phyloP scores from a whole-genome alignment of 2,113 vertebrate species.

The Psittacula cyanocephala region DNA sequence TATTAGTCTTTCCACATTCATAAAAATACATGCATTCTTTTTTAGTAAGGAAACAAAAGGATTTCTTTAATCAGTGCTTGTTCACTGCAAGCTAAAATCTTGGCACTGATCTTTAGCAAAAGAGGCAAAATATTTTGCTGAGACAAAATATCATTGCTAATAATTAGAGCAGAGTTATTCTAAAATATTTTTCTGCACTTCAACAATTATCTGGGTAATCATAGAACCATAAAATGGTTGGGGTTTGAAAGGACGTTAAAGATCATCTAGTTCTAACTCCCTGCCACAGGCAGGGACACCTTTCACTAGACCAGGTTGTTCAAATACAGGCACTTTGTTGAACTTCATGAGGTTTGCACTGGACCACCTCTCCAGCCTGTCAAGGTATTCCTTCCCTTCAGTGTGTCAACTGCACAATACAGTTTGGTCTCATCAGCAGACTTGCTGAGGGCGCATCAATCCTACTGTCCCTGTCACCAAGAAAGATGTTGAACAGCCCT shows the following conservation, averaged over 20 bases:
- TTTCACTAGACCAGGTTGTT: not conserved
- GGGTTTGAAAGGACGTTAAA: not conserved
- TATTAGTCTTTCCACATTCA: not conserved
- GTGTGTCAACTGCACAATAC: not conserved
- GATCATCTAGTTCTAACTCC: not conserved
- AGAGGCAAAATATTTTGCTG: constrained; percentile 29
- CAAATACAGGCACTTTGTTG: not conserved
- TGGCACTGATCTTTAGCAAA: not conserved
- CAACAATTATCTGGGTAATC: not conserved
- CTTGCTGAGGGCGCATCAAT: not conserved
- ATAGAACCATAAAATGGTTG: not conserved
- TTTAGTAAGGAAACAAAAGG: not conserved
- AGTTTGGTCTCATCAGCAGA: not conserved
- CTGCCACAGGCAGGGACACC: not conserved
- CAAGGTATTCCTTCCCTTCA: not conserved
- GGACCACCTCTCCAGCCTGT: not conserved
- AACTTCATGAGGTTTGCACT: not conserved
- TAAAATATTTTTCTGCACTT: constrained; percentile 41
- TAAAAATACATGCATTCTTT: not conserved
- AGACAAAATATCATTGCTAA: constrained; percentile 41
- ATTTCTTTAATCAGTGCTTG: not conserved
- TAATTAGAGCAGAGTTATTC: constrained; percentile 8
- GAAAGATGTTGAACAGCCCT: not conserved
- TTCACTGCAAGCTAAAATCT: not conserved
- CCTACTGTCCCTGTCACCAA: not conserved